Base-by-base conservation (phyloP, 1,140 invertebrate species). In the Drosophila pectinifera region DNA sequence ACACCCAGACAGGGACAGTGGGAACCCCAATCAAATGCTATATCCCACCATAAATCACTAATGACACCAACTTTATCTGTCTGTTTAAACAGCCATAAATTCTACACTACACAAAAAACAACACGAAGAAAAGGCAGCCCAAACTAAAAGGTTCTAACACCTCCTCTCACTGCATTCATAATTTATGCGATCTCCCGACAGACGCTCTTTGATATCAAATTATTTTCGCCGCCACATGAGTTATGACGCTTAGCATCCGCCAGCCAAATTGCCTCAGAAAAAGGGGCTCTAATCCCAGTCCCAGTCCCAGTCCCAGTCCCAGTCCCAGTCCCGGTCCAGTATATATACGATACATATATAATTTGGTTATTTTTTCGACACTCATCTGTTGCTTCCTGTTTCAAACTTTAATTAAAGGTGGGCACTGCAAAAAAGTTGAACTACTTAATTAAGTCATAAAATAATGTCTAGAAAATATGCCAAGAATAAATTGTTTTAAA, bases 1-100 rank as follows among this genome's bases (percentile, higher is more conserved):
- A 46, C 31, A 48, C 42, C 22, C 22, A n/a, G 22, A 53, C 41
- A n/a, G 49, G 26, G 24, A 54, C 20, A 39, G 36, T 48, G 57
- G 68, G 41, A 43, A 58, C 58, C 49, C 75, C 81, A 77, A 84
- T 85, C 78, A 84, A 62, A 73, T 68, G 70, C 63, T 55, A 73
- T 68, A 76, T 89, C 85, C 77, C 69, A 89, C 84, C 86, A 84
- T 89, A 89, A 89, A 89, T 89, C 84, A 89, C 84, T 78, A 89
- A 89, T 84, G 85, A 75, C 81, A 86, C 55, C 78, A 55, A 68
- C 48, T 76, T 70, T 80, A 70, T 83, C 80, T 84, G 84, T 83
- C 64, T 74, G 68, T 78, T 89, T 80, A 89, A 77, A 59, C 80
- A 70, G 73, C 80, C 76, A 89, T 89, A 89, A 89, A 89, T 89